Percentiles rank a stretch among this genome's conserved stretches.
Conservation (phyloP, 2,888 invertebrate species). For the Drosophila prolongata region DNA sequence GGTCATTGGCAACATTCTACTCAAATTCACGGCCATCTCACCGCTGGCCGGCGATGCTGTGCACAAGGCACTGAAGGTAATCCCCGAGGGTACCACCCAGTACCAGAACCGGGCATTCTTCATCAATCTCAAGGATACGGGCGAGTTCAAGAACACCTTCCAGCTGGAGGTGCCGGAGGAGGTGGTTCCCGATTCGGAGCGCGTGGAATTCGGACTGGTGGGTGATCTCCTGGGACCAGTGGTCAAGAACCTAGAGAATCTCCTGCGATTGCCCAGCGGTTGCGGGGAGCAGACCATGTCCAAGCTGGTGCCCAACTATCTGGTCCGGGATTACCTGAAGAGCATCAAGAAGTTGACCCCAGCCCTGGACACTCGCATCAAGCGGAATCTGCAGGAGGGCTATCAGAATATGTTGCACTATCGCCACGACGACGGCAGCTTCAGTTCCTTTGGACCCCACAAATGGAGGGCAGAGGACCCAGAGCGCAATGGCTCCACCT, state of each 20-base stretch:
- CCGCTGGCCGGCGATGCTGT: slow-evolving; percentile 92
- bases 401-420: slow-evolving; percentile 96
- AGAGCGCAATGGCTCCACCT: slow-evolving; percentile 87
- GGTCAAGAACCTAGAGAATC: slow-evolving; percentile 87
- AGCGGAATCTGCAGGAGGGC: slow-evolving; percentile 89
- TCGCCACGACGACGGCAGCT: slow-evolving; percentile 94
- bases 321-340: slow-evolving; percentile 92
- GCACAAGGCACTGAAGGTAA: slow-evolving; percentile 89
- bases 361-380: slow-evolving; percentile 87
- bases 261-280: slow-evolving; percentile 88
- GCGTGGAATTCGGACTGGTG: slow-evolving; percentile 86
- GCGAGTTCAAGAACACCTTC: slow-evolving; percentile 86
- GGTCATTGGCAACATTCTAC: slow-evolving; percentile 89
- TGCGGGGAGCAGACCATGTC: slow-evolving; percentile 92
- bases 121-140: slow-evolving; percentile 88
- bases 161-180: slow-evolving; percentile 91
- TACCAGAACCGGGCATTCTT: slow-evolving; percentile 90
- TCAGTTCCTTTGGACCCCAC: slow-evolving; percentile 90
- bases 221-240: slow-evolving; percentile 87
- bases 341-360: slow-evolving; percentile 87
- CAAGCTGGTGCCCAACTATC: slow-evolving; percentile 88
- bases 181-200: slow-evolving; percentile 87
- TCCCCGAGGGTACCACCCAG: slow-evolving; percentile 92
- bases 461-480: slow-evolving; percentile 84
- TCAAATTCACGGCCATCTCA: slow-evolving; percentile 91